Evolutionary conservation across 64 coral and sea anemone genomes (phyloP), one percentile per base, ranked within the genome.

Genomic region (Cladopsammia gracilis): DNA sequence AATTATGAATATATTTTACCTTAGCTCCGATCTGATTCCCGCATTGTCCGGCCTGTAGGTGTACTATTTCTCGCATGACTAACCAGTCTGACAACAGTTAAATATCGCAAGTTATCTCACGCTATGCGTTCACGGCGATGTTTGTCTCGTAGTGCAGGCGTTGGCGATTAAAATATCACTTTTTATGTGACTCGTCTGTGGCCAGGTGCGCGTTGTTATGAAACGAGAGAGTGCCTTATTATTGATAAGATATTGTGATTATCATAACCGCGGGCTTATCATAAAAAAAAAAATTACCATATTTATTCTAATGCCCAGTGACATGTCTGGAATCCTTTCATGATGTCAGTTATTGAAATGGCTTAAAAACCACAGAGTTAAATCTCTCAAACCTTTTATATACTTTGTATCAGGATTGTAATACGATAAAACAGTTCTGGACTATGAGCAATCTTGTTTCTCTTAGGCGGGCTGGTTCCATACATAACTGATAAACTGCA

Each of bases 21-120:
- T 92, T 92, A 1, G 90, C 90, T 23, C 90, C 90, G 59, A 92
- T 92, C 68, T 92, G 90, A 66, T 92, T 92, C 51, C 90, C 90
- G 48, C 90, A 92, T 42, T 92, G 90, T 0, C 90, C 90, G 65
- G 82, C 90, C 22, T 92, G 90, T 22, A 92, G 18, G 42, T 92
- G 90, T 15, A 92, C 90, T 56, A 92, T 92, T 86, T 92, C 90
- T 77, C 90, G 71, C 90, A 92, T 86, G 52, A 26, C 67, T 42
- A 77, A 13, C 42, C 10, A 10, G 20, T 68, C 46, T 1, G 20
- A 47, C 19, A 42, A 26, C 9, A 10, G 19, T 68, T n/a, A 65
- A 16, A n/a, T 50, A 42, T 10, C 11, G 25, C 62, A 1, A 60
- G 58, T 45, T 64, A 56, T 61, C 26, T 22, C 12, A 60, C 52